A percentile compares a stretch with the other conserved stretches of the same genome.
These are phyloP conservation scores for Graptemys geographica DNA, from an alignment of 2,797 vertebrate genomes.

Conservation along the genomic window DNA sequence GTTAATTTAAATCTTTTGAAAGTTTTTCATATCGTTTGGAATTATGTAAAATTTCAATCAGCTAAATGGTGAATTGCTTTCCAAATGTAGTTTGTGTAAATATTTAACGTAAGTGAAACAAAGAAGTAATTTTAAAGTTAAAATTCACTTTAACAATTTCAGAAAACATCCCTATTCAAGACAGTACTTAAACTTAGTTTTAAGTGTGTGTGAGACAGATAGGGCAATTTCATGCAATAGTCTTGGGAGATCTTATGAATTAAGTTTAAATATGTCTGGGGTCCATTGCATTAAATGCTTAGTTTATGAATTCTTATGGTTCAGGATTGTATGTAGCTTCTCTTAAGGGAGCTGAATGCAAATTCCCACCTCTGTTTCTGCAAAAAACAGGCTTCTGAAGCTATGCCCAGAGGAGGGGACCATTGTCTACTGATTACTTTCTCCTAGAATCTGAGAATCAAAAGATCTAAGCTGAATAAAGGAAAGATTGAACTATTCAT, in stretches of 20 bases:
- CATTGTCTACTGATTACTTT: background rate
- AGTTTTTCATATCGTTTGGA: background rate
- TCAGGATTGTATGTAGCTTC: background rate
- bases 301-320: background rate
- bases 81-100: background rate
- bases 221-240: background rate
- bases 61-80: constrained; percentile 24
- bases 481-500: background rate
- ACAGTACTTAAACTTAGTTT: background rate
- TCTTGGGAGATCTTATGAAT: background rate
- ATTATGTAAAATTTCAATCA: background rate
- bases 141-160: background rate
- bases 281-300: background rate
- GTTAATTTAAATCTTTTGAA: background rate
- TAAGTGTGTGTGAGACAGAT: background rate
- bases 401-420: background rate
- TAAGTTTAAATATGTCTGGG: background rate
- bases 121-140: background rate
- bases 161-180: background rate
- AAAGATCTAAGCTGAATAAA: background rate
- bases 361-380: background rate
- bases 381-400: background rate
- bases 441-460: background rate
- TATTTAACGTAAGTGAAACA: constrained; percentile 12
- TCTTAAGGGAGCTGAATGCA: background rate